A percentile compares a stretch with the other conserved stretches of the same genome.
Conservation (phyloP, 2,113 vertebrate species). For the Petaurus breviceps region DNA sequence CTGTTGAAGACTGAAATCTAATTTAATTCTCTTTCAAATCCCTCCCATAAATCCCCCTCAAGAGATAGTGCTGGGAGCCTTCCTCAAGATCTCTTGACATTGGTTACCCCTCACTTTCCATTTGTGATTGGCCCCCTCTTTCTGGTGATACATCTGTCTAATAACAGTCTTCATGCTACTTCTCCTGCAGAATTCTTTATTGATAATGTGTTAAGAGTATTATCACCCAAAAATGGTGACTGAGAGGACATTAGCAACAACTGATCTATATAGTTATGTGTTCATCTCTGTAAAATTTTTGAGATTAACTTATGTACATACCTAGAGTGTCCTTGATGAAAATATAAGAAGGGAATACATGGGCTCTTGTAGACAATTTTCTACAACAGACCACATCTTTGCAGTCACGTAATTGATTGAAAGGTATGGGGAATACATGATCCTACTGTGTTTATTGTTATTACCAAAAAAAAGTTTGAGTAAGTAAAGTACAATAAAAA, state of each 20-base stretch:
- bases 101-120: background rate
- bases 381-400: background rate
- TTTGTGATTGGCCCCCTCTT: background rate
- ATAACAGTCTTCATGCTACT: background rate
- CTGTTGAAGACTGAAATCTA: background rate
- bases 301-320: background rate
- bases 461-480: background rate
- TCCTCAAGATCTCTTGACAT: background rate
- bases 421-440: background rate
- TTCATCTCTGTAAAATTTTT: background rate
- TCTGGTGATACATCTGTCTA: background rate
- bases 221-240: background rate
- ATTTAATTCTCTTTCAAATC: background rate
- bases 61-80: background rate
- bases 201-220: background rate
- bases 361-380: background rate
- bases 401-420: background rate
- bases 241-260: background rate
- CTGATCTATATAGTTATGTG: background rate
- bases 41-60: background rate
- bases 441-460: background rate
- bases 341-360: background rate
- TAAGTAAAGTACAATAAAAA: background rate
- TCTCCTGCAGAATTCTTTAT: background rate
- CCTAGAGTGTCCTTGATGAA: background rate